Base-by-base conservation (phyloP, 2,888 invertebrate genomes). In the Drosophila meridiana region DNA sequence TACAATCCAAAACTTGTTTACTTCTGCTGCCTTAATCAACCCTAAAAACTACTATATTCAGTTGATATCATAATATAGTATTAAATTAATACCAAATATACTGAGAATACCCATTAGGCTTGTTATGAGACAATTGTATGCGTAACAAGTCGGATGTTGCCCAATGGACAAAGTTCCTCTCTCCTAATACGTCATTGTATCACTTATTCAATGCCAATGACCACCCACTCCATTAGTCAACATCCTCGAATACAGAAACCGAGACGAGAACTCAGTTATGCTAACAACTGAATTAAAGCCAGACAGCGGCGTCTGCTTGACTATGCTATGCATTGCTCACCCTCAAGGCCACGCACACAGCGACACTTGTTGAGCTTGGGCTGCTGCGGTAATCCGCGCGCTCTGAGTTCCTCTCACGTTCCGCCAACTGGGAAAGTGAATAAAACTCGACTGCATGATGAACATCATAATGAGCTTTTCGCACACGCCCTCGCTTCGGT, bases 401-500 rank as follows among this genome's bases (percentile, higher is more conserved):
- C 36, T 26, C 20, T 40, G 52, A 9, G 36, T 30, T 58, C 36
- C 53, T 66, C 78, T 73, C 79, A 48, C 56, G 53, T 42, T 48
- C 66, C 8, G 13, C n/a, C 26, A n/a, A 40, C 30, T 47, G n/a
- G 4, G 34, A 30, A 48, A 56, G 20, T 47, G 38, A 42, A n/a
- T 45, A 45, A 32, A 32, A 45, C 26, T 8, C 34, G 47, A 28
- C 59, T 38, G 42, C 43, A 60, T 73, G 48, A 42, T 64, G 53
- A 88, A 80, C 87, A 40, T 69, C 62, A 75, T 89, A 56, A 87
- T 78, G 71, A 79, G 42, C 63, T 42, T 59, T 45, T 61, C 40
- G 52, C 83, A 68, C 45, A 47, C 69, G 74, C 59, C 57, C 50
- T 53, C 58, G 52, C 42, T 38, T 80, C 60, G 47, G 43, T 57